These are phyloP conservation scores for Ceryle rudis DNA, from an alignment of 2,797 vertebrate genomes.

Conservation along the genomic window DNA sequence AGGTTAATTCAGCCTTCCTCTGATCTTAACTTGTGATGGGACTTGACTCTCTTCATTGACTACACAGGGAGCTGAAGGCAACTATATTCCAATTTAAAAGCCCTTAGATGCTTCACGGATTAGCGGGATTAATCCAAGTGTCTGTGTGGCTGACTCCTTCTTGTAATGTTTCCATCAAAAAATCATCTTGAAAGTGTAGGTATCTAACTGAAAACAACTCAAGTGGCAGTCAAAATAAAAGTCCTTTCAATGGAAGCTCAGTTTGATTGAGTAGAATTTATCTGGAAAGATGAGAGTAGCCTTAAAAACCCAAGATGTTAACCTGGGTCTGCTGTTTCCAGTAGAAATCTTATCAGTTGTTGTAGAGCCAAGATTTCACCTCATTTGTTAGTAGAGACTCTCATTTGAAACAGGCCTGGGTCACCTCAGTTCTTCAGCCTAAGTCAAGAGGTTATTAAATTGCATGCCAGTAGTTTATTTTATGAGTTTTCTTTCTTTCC, in stretches of 20 bases:
- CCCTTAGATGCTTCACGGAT: background rate
- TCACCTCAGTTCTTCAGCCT: background rate
- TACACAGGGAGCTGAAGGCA: background rate
- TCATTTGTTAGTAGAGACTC: background rate
- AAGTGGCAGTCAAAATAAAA: background rate
- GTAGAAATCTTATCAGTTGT: background rate
- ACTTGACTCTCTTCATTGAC: background rate
- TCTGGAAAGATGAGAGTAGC: background rate
- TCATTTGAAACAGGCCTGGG: background rate
- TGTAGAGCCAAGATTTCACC: background rate
- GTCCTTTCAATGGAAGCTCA: background rate
- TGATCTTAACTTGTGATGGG: background rate
- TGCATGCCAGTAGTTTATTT: background rate
- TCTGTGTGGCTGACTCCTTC: background rate
- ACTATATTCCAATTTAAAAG: background rate
- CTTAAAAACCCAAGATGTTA: background rate
- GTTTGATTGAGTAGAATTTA: background rate
- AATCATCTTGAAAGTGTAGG: rapidly evolving
- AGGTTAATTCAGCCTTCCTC: background rate
- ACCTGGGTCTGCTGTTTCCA: background rate
- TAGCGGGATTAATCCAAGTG: background rate
- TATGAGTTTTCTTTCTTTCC: background rate
- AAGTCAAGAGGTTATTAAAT: background rate
- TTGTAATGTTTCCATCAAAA: background rate
- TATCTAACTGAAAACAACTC: background rate